Evolutionary conservation across 1,140 invertebrate genomes (phyloP).

Genomic region (Procambarus clarkii): DNA sequence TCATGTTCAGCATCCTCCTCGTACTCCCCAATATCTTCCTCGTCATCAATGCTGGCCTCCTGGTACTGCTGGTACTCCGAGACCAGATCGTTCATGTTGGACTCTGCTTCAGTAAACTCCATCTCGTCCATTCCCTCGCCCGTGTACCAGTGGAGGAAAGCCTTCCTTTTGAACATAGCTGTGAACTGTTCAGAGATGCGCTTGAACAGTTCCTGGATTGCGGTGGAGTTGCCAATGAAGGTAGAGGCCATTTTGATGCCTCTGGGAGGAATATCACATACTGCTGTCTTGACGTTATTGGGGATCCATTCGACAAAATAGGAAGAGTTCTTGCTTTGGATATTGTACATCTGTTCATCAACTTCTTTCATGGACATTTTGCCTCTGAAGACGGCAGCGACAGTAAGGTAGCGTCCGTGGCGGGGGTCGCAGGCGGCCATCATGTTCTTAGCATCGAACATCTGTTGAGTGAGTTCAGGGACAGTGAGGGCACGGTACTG

Average conservation of each 20-base stretch:
- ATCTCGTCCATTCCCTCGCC: slow-evolving; percentile 67
- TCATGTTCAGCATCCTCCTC: slow-evolving; percentile 61
- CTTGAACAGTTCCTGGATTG: slow-evolving; percentile 65
- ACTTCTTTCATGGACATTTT: slow-evolving; percentile 68
- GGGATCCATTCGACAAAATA: slow-evolving; percentile 67
- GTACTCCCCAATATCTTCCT: slow-evolving; percentile 58
- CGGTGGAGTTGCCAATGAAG: slow-evolving; percentile 65
- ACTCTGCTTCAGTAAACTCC: slow-evolving; percentile 64
- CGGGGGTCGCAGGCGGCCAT: slow-evolving; percentile 64
- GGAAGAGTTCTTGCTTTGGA: slow-evolving; percentile 66
- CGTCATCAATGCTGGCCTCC: slow-evolving; percentile 56
- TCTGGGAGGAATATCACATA: slow-evolving; percentile 61
- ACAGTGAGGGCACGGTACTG: slow-evolving; percentile 66
- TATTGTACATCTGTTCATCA: slow-evolving; percentile 66
- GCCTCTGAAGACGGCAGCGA: slow-evolving; percentile 64
- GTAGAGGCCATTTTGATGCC: slow-evolving; percentile 66
- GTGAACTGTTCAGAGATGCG: slow-evolving; percentile 65
- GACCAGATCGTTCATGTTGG: slow-evolving; percentile 65
- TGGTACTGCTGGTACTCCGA: slow-evolving; percentile 66
- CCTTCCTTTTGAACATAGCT: slow-evolving; percentile 65
- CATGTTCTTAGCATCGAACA: slow-evolving; percentile 68
- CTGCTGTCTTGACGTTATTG: slow-evolving; percentile 63
- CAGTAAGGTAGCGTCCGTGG: slow-evolving; percentile 64
- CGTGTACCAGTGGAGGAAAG: slow-evolving; percentile 66
- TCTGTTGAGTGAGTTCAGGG: slow-evolving; percentile 61